Evolutionary conservation across 2,113 vertebrate genomes (phyloP).

Genomic region (Amphilophus citrinellus): DNA sequence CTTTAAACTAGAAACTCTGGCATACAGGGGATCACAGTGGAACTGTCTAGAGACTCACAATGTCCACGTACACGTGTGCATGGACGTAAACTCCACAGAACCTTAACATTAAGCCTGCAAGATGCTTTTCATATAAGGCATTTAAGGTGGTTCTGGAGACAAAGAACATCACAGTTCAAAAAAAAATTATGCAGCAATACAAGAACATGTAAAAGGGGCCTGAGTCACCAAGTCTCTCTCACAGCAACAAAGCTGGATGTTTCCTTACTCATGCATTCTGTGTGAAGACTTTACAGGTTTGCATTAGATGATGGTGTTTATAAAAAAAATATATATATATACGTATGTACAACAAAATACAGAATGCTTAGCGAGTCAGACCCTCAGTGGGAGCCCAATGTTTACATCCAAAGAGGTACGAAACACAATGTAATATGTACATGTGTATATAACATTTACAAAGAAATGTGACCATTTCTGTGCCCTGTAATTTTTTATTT

Average conservation of each 20-base stretch:
- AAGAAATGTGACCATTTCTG: conserved; percentile 30
- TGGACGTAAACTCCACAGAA: conserved; percentile 45
- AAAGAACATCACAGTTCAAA: conserved; percentile 66
- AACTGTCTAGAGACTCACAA: conserved; percentile 63
- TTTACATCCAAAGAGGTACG: conserved; percentile 67
- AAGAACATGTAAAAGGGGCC: conserved; percentile 56
- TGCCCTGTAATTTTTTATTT: conserved; percentile 32
- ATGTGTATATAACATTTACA: conserved; percentile 74
- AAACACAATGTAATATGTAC: conserved; percentile 71
- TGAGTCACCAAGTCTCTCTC: conserved; percentile 63
- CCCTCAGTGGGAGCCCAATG: conserved; percentile 34
- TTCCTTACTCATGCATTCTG: conserved; percentile 18
- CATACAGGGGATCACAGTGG: conserved; percentile 77
- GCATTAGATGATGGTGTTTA: conserved; percentile 43
- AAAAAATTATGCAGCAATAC: conserved; percentile 57
- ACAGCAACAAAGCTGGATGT: conserved; percentile 41
- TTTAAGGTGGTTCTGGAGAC: conserved; percentile 78
- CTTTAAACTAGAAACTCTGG: conserved; percentile 46
- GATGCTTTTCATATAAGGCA: conserved; percentile 80
- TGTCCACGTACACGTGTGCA: conserved; percentile 12
- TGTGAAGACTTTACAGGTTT: conserved; percentile 44
- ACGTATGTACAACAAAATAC: conserved; percentile 23
- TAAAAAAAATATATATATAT: conserved; percentile 9
- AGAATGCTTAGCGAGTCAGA: conserved; percentile 56
- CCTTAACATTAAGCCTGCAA: conserved; percentile 61